phyloP scores from a whole-genome alignment of 2,797 vertebrate genomes.

The Mionectes olivaceus region DNA sequence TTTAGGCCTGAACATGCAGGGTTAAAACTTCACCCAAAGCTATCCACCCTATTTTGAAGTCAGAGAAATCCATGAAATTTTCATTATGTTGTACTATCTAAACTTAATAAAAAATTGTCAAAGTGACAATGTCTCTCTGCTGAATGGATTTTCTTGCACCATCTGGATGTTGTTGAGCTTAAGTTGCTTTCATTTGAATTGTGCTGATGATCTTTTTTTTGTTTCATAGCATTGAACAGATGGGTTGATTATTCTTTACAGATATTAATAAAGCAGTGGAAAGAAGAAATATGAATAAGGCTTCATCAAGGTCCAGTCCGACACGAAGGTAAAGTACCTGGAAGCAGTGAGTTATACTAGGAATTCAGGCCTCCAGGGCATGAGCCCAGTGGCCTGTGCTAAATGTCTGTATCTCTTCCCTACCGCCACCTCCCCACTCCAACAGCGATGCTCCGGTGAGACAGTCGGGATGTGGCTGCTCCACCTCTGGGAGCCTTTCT shows the following conservation, averaged over 20 bases:
- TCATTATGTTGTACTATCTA: conserved; percentile 44
- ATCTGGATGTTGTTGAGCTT: conserved; percentile 75
- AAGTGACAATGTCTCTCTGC: conserved; percentile 71
- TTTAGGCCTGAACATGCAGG: conserved; percentile 7
- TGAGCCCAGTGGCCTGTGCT: conserved; percentile 70
- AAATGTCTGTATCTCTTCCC: conserved; percentile 75
- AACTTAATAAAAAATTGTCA: conserved; percentile 77
- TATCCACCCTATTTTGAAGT: conserved; percentile 36
- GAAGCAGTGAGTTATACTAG: conserved; percentile 79
- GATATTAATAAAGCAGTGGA: conserved; percentile 99
- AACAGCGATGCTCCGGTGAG: conserved; percentile 62
- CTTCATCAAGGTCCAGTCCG: conserved; percentile 96
- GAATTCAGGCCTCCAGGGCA: conserved; percentile 75
- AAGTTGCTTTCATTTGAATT: conserved; percentile 82
- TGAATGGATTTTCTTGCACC: conserved; percentile 78
- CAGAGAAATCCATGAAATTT: conserved; percentile 42
- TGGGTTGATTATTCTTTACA: conserved; percentile 99
- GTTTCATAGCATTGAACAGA: conserved; percentile 93
- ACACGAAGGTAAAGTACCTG: conserved; percentile 98
- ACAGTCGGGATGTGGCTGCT: conserved; percentile 30
- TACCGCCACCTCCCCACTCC: conserved; percentile 59
- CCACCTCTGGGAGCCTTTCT: conserved; percentile 60
- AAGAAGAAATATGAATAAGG: conserved; percentile 95
- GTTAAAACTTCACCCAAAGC: conserved; percentile 34
- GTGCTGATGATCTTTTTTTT: conserved; percentile 82